Base-by-base conservation (phyloP, 1,140 invertebrate genomes). In the Triops longicaudatus region DNA sequence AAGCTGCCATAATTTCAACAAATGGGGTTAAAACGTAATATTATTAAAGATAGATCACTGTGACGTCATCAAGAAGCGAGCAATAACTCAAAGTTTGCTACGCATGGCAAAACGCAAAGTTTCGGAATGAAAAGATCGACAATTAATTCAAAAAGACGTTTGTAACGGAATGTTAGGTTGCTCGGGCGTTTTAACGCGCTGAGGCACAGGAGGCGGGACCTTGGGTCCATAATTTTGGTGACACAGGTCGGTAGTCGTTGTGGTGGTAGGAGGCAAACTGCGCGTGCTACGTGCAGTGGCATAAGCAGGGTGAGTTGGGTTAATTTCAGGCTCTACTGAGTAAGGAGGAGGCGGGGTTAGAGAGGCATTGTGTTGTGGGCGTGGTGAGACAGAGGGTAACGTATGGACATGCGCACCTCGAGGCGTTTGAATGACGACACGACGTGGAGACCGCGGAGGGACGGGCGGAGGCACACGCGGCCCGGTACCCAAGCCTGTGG, bases 371-470 rank as follows among this genome's bases (percentile, higher is more conserved):
- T 63, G 50, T 17, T 10, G 50, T n/a, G 50, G 50, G 50, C 3
- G 50, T 22, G 50, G 10, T 5, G 50, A n/a, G 50, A 63, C 50
- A 63, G 50, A 17, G 50, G 50, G 50, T 63, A 63, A 63, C 22
- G 50, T 63, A 63, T 22, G 50, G 50, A 63, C 50, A 63, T 63
- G 50, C 50, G 50, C 50, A 63, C 50, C 50, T 63, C 50, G 50
- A 63, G 50, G 14, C 14, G 50, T 63, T 22, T 63, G 43, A 42
- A 77, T 74, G 9, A 78, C 80, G 63, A 79, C 76, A 11, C 78
- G 92, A 63, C 82, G 82, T 26, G 83, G 83, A 43, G 83, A 83
- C 63, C 83, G 79, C 5, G 83, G 83, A 31, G 83, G 82, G 28
- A 83, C 82, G 26, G 82, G 82, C 78, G 80, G 73, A 77, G 81